Evolutionary conservation across 2,113 vertebrate species (phyloP).

Genomic region (Phrynocephalus versicolor): DNA sequence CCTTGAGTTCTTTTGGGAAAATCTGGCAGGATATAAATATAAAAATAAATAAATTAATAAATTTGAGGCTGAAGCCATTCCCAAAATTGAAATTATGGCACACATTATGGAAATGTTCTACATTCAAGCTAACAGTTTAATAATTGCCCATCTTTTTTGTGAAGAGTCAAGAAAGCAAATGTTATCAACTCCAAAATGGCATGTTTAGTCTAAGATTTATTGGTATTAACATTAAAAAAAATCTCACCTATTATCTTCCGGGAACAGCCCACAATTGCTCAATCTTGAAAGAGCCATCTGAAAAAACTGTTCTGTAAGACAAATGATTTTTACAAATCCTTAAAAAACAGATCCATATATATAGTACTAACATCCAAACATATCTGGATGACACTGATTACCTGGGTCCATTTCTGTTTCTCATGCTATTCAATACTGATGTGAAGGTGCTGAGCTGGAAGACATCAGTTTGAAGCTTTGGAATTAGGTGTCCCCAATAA

Average conservation of each 20-base stretch:
- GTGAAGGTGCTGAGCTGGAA: no score
- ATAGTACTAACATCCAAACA: conserved; percentile 5
- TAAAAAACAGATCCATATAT: conserved; percentile 8
- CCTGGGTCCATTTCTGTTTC: no score
- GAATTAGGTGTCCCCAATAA: no score
- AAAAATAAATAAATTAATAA: no score
- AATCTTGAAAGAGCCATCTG: conserved; percentile 72
- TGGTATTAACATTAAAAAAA: conserved; percentile 31
- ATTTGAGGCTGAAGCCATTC: no score
- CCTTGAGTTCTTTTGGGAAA: no score
- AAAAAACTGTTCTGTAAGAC: conserved; percentile 72
- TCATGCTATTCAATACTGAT: no score
- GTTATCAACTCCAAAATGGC: neutral
- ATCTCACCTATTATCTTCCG: conserved; percentile 70
- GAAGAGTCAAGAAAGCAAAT: neutral
- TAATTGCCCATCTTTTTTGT: neutral
- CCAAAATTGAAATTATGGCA: neutral
- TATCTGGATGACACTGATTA: no score
- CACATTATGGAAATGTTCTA: neutral
- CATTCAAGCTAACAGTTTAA: neutral
- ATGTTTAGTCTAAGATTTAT: conserved; percentile 6
- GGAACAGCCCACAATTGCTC: conserved; percentile 69
- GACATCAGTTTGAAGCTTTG: no score
- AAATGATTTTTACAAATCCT: neutral
- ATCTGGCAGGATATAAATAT: no score